Percentiles rank a stretch among this genome's conserved stretches.
Conservation (phyloP, 2,113 vertebrate species). For the Heterotilapia buettikoferi region DNA sequence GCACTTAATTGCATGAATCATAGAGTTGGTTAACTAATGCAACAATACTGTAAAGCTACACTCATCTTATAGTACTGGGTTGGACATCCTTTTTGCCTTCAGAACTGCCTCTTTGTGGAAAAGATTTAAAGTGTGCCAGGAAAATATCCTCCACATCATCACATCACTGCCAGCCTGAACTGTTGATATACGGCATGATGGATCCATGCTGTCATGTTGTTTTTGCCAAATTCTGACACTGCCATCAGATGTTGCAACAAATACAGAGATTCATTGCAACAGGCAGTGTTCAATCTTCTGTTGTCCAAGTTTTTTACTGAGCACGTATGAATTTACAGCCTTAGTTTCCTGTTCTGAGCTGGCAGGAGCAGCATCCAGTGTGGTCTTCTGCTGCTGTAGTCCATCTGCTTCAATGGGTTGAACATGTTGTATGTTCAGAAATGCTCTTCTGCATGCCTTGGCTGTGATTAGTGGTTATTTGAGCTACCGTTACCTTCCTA, state of each 20-base stretch:
- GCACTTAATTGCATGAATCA: background rate
- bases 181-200: background rate
- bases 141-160: background rate
- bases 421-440: background rate
- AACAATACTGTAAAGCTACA: background rate
- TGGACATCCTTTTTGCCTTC: background rate
- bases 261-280: background rate
- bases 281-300: background rate
- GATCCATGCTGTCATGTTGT: background rate
- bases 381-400: background rate
- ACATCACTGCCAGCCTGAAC: background rate
- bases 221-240: background rate
- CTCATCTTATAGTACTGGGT: background rate
- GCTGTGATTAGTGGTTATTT: background rate
- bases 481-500: background rate
- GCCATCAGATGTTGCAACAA: background rate
- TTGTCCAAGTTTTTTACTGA: background rate
- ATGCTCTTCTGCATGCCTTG: background rate
- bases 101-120: background rate
- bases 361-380: background rate
- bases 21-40: background rate
- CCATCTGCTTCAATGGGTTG: background rate
- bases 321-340: background rate
- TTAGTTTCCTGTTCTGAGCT: background rate
- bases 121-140: background rate